These are phyloP conservation scores for Sebastes dallii DNA, from an alignment of 2,797 vertebrate species.

Conservation along the genomic window DNA sequence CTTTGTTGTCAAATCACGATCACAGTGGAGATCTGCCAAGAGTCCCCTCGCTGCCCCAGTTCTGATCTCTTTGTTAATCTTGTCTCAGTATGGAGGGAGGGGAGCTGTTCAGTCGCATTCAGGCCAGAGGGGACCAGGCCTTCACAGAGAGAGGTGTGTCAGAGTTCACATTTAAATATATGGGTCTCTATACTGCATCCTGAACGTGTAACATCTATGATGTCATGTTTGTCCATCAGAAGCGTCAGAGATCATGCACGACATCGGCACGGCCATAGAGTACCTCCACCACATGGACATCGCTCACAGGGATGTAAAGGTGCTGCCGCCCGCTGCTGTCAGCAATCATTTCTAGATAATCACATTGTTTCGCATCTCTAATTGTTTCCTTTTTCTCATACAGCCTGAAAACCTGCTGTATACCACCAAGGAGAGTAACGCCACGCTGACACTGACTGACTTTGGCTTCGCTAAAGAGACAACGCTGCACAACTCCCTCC, in stretches of 20 bases:
- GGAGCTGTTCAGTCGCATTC: slow-evolving; percentile 94
- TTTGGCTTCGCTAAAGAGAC: slow-evolving; percentile 98
- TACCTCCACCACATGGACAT: slow-evolving; percentile 93
- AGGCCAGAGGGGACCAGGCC: slow-evolving; percentile 94
- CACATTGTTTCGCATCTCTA: not conserved
- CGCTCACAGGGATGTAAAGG: slow-evolving; percentile 96
- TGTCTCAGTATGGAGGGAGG: slow-evolving; percentile 84
- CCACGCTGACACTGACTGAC: slow-evolving; percentile 93
- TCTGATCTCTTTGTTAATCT: slow-evolving; percentile 57
- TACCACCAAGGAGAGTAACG: slow-evolving; percentile 87
- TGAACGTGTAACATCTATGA: not conserved
- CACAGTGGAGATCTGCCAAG: slow-evolving; percentile 27
- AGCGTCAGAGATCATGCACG: slow-evolving; percentile 93
- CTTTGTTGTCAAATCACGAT: slow-evolving; percentile 46
- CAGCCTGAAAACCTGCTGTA: slow-evolving; percentile 98
- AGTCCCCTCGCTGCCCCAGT: slow-evolving; percentile 37
- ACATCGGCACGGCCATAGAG: slow-evolving; percentile 93
- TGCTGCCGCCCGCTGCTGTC: slow-evolving; percentile 54
- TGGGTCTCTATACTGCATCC: not conserved
- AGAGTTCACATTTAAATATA: not conserved
- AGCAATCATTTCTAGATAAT: not conserved
- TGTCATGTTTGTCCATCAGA: slow-evolving; percentile 75
- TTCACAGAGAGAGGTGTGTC: slow-evolving; percentile 94
- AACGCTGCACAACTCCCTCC: slow-evolving; percentile 88
- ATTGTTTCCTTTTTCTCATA: not conserved